Evolutionary conservation across 2,797 vertebrate genomes (phyloP).

Genomic region (Gambelia wislizenii): DNA sequence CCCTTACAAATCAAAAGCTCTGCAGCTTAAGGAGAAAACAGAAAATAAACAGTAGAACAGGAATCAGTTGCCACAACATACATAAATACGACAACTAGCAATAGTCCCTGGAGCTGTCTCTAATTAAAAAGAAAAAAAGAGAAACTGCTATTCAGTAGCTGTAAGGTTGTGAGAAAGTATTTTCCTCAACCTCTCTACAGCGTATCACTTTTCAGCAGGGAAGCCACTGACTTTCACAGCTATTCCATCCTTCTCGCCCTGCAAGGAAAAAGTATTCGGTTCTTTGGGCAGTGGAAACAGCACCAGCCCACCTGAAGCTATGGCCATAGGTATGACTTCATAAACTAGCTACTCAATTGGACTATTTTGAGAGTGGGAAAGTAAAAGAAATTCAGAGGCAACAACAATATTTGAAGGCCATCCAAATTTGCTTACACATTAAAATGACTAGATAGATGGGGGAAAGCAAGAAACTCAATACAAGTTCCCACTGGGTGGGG

Average conservation of each 20-base stretch:
- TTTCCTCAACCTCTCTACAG: background rate
- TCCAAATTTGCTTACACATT: background rate
- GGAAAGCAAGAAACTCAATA: slow-evolving; percentile 26
- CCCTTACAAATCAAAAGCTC: slow-evolving; percentile 24
- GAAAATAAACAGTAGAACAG: slow-evolving; percentile 36
- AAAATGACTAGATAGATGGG: background rate
- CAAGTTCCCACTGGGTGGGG: slow-evolving; percentile 30
- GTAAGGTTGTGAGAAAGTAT: background rate
- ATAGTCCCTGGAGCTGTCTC: background rate
- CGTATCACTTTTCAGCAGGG: background rate
- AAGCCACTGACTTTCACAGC: slow-evolving; percentile 8
- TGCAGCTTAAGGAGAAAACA: slow-evolving; percentile 36
- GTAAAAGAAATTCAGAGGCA: slow-evolving; percentile 12
- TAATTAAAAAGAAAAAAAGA: slow-evolving; percentile 25
- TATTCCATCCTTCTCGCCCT: slow-evolving; percentile 32
- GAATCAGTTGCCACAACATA: slow-evolving; percentile 42
- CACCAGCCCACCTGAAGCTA: background rate
- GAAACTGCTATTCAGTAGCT: slow-evolving; percentile 13
- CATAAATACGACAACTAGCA: slow-evolving; percentile 56
- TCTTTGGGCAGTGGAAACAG: slow-evolving; percentile 35
- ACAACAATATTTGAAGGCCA: background rate
- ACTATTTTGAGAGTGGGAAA: background rate
- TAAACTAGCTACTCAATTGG: fast-evolving
- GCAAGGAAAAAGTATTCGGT: background rate
- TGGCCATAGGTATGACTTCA: slow-evolving; percentile 30